phyloP scores from a whole-genome alignment of 2,888 invertebrate species.

The Cyrtodaria siliqua region DNA sequence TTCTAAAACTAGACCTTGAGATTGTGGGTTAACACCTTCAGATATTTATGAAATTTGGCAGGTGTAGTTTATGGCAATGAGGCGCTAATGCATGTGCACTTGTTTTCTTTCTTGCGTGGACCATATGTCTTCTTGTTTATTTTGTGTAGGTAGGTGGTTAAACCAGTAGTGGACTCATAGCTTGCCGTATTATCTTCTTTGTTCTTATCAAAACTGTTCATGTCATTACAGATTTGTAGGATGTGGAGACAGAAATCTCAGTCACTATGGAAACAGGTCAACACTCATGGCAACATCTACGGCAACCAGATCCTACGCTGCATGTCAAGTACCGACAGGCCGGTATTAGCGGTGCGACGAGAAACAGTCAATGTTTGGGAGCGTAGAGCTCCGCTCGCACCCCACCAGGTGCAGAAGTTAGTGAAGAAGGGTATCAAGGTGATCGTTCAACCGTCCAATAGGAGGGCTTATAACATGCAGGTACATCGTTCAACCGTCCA shows the following conservation, averaged over 20 bases:
- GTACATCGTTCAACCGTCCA: slow-evolving; percentile 96
- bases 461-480: slow-evolving; percentile 99
- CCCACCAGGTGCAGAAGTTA: slow-evolving; percentile 95
- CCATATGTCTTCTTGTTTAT: too few relatives aligned
- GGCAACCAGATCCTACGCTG: slow-evolving; percentile 45
- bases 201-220: too few relatives aligned
- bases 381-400: slow-evolving; percentile 96
- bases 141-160: too few relatives aligned
- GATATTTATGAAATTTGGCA: too few relatives aligned
- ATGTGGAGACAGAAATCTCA: slow-evolving; percentile 63
- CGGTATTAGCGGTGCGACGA: slow-evolving; percentile 84
- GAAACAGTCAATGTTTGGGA: slow-evolving; percentile 88
- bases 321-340: slow-evolving; percentile 7
- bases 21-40: too few relatives aligned
- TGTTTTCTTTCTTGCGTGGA: too few relatives aligned
- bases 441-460: slow-evolving; percentile 98
- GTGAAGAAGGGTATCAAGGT: slow-evolving; percentile 95
- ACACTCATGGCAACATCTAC: slow-evolving; percentile 17
- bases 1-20: too few relatives aligned
- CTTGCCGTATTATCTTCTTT: too few relatives aligned
- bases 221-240: background rate
- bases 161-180: too few relatives aligned
- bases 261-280: slow-evolving; percentile 49
- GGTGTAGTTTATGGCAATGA: too few relatives aligned
- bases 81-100: too few relatives aligned